Evolutionary conservation across 2,113 vertebrate genomes (phyloP).

Genomic region (Struthidea cinerea): DNA sequence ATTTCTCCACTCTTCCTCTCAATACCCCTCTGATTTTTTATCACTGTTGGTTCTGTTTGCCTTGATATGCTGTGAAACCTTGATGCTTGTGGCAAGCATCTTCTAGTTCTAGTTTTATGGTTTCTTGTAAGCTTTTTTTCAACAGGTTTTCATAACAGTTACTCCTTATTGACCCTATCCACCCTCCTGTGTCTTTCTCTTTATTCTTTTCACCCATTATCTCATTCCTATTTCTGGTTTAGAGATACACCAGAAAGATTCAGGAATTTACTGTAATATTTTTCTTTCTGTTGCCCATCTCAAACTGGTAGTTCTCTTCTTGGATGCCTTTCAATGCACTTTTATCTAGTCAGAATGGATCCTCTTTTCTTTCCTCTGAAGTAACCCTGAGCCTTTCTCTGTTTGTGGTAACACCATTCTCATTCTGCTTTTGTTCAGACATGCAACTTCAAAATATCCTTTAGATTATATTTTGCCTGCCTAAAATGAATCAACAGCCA

Average conservation of each 20-base stretch:
- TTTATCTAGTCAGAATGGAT: background rate
- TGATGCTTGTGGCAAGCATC: background rate
- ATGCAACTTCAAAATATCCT: background rate
- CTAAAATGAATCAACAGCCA: background rate
- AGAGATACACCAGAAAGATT: background rate
- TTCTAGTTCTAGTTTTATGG: background rate
- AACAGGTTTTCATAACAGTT: background rate
- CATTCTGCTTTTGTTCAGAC: constrained; percentile 8
- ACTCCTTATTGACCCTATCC: background rate
- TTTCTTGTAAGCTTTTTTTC: background rate
- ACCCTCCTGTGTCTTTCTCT: background rate
- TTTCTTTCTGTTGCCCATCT: background rate
- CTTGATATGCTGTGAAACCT: background rate
- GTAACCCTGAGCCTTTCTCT: background rate
- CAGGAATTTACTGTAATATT: background rate
- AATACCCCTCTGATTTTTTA: background rate
- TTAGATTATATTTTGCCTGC: background rate
- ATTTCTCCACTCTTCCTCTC: background rate
- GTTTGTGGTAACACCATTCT: background rate
- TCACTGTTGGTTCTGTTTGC: background rate
- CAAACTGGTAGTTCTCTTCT: background rate
- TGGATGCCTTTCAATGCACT: background rate
- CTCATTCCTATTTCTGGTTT: background rate
- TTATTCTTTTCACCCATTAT: background rate
- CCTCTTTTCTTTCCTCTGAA: background rate